Conservation (phyloP, 2,797 vertebrate genomes). For the Hylomyscus alleni region DNA sequence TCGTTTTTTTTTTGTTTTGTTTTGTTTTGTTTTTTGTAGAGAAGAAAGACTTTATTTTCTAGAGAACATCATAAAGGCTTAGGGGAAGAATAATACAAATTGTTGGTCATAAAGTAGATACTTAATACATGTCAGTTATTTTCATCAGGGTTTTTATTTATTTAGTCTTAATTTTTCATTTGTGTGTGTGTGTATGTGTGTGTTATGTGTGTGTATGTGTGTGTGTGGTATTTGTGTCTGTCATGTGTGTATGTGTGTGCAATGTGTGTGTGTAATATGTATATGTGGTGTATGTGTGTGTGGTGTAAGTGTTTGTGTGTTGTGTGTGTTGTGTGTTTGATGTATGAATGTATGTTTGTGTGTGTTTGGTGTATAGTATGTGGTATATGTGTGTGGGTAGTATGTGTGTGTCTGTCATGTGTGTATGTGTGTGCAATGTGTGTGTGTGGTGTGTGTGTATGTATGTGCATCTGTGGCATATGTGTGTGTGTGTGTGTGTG, state of each 20-base stretch:
- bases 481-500: neutral
- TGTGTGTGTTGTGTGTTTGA: neutral
- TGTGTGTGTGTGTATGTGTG: neutral
- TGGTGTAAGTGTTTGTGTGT: neutral
- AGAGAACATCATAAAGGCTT: neutral
- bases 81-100: neutral
- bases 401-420: neutral
- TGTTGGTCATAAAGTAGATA: neutral
- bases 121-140: neutral
- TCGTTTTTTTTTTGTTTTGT: no score
- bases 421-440: no score
- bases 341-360: no score
- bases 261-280: no score
- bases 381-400: no score
- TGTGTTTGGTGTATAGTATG: neutral
- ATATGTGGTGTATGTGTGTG: no score
- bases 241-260: no score
- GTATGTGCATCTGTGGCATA: neutral
- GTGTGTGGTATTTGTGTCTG: no score
- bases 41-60: conserved; percentile 2
- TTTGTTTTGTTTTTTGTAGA: no score
- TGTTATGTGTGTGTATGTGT: neutral
- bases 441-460: neutral
- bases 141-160: neutral
- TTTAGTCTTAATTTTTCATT: neutral